Base-by-base conservation (phyloP, 2,113 vertebrate genomes). In the Xiphophorus maculatus region DNA sequence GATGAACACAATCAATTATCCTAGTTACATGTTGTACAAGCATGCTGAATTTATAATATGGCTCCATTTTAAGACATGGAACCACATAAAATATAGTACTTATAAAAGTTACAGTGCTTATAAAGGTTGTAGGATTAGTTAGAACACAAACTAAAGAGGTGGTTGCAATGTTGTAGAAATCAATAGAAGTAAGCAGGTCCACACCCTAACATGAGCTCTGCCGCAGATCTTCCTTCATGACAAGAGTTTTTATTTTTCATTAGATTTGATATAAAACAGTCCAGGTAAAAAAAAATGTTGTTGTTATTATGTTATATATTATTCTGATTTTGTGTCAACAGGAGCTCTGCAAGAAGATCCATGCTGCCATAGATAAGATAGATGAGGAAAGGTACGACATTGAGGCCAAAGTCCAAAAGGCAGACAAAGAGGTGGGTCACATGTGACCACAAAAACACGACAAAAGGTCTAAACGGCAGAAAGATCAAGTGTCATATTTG, bases 351-450 rank as follows among this genome's bases (percentile, higher is more conserved):
- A 97, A 95, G 78, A 97, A 98, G 88, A 92, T 98, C n/a, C 91
- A 97, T 1, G 90, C 94, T 19, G 83, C 91, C 86, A 92, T 99
- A 4, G 97, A 99, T 0, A 90, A 90, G 17, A 91, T 96, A 0
- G 98, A 99, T 91, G 97, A 99, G 81, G 98, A 98, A 66, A 95
- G 97, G 73, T 98, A 99, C 0, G 98, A 99, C 82, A 86, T 91
- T 74, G 95, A 96, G 67, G 33, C 94, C 77, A 98, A 95, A 90
- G 94, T 98, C 66, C 81, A 90, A 83, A 98, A 99, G 89, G 90
- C 95, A 74, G 86, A 62, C 86, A 98, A 98, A 90, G 98, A 99
- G 96, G 97, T 98, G 79, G 66, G 15, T 48, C 5, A 58, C 8
- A 48, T 48, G 17, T 22, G 44, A 19, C 17, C 17, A 58, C 22